phyloP scores from a whole-genome alignment of 2,797 vertebrate genomes.

The Pteropus rufus region DNA sequence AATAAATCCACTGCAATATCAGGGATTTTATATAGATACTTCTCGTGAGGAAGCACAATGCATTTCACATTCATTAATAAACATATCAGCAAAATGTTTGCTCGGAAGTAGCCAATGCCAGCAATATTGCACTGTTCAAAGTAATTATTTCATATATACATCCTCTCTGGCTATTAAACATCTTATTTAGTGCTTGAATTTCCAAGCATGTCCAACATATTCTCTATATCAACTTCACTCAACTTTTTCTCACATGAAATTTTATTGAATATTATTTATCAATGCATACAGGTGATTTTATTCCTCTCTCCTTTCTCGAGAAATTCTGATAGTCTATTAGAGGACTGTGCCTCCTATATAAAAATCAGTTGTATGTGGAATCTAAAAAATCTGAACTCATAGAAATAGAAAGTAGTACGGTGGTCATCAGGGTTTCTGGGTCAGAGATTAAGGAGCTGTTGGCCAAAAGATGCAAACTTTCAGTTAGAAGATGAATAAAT shows the following conservation, averaged over 20 bases:
- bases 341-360: background rate
- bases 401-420: background rate
- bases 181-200: background rate
- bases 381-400: background rate
- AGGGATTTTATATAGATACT: background rate
- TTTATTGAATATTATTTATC: background rate
- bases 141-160: background rate
- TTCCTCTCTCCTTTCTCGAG: background rate
- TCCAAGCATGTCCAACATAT: background rate
- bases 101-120: background rate
- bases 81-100: background rate
- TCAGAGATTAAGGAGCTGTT: background rate
- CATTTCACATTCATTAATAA: conserved; percentile 3
- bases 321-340: background rate
- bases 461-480: background rate
- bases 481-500: background rate
- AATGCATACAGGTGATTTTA: background rate
- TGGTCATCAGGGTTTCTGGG: background rate
- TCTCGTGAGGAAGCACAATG: background rate
- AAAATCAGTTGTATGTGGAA: background rate
- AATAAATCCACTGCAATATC: conserved; percentile 29
- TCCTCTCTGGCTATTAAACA: background rate
- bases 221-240: background rate
- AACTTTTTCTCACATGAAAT: background rate
- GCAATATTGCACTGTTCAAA: background rate